These are phyloP conservation scores for Drosophila albomicans DNA, from an alignment of 1,140 invertebrate species.

Conservation along the genomic window DNA sequence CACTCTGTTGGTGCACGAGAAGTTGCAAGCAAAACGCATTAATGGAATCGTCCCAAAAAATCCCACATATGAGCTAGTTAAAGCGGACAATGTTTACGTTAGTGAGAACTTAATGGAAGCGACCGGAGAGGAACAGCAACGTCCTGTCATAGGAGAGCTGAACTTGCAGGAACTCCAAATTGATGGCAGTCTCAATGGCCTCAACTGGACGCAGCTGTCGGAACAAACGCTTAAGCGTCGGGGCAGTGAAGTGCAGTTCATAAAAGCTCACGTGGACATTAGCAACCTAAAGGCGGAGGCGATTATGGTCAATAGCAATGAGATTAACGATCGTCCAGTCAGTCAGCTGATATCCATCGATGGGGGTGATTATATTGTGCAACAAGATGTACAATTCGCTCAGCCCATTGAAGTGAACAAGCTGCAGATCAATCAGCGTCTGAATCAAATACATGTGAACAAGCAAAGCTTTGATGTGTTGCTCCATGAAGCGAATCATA, in stretches of 20 bases:
- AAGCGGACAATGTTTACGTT: conserved; percentile 64
- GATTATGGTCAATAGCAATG: conserved; percentile 55
- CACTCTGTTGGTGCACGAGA: conserved; percentile 57
- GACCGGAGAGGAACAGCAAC: background rate
- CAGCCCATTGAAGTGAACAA: conserved; percentile 77
- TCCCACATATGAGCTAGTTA: conserved; percentile 58
- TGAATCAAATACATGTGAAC: conserved; percentile 84
- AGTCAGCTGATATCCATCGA: conserved; percentile 63
- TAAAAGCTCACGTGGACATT: conserved; percentile 57
- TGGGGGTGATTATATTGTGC: conserved; percentile 73
- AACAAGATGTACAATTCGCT: conserved; percentile 84
- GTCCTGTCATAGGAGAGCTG: conserved; percentile 34
- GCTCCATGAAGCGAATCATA: conserved; percentile 68
- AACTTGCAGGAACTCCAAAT: conserved; percentile 54
- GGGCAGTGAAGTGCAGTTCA: conserved; percentile 57
- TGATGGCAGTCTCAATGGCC: conserved; percentile 62
- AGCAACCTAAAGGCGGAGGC: conserved; percentile 54
- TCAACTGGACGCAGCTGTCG: conserved; percentile 54
- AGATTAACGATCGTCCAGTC: conserved; percentile 62
- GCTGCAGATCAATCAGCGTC: conserved; percentile 72
- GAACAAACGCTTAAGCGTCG: conserved; percentile 70
- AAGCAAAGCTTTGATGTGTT: conserved; percentile 84
- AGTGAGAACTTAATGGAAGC: conserved; percentile 53
- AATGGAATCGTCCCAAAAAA: conserved; percentile 56
- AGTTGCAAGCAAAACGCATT: conserved; percentile 50